Base-by-base conservation (phyloP, 1,140 invertebrate species). In the Ceratitis capitata region DNA sequence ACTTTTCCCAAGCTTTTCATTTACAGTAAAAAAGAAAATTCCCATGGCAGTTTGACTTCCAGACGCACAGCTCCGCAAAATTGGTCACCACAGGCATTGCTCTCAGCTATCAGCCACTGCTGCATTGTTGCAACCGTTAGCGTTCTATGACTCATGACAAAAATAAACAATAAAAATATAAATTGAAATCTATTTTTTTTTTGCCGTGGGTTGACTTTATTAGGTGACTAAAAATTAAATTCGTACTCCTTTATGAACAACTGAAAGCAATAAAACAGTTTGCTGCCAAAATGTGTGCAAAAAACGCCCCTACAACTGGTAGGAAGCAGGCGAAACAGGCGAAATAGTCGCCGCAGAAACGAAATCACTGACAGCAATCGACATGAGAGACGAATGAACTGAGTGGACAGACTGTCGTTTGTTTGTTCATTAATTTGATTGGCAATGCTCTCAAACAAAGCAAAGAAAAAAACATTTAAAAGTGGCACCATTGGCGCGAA, bases 361-460 rank as follows among this genome's bases (percentile, higher is more conserved):
- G 69, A 78, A 78, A 78, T 45, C 69, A 78, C 39, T 78, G 1
- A 23, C 69, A 47, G 5, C 39, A 78, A 78, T 78, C 69, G 69
- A 78, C 69, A 78, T 78, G 39, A 78, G 39, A 47, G 39, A 45
- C 69, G 69, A 78, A 45, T 78, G 69, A 45, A 23, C 39, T 35
- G 32, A 45, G 32, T 32, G 39, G 39, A 78, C 39, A 78, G 39
- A 78, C 35, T 78, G 69, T 78, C 39, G 69, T 45, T 78, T 19
- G 39, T 78, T 78, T n/a, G 69, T 45, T 78, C n/a, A 32, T 78
- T 78, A 78, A 45, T 78, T 78, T 78, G 69, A 47, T 78, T 78
- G 39, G 69, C 69, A 78, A 78, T 26, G 69, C 19, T n/a, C 23
- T 16, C 32, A 32, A 78, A 78, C n/a, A n/a, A n/a, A n/a, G n/a